Evolutionary conservation across 2,888 invertebrate species (phyloP), one percentile per base, ranked within the genome.

Genomic region (Sepiola atlantica): DNA sequence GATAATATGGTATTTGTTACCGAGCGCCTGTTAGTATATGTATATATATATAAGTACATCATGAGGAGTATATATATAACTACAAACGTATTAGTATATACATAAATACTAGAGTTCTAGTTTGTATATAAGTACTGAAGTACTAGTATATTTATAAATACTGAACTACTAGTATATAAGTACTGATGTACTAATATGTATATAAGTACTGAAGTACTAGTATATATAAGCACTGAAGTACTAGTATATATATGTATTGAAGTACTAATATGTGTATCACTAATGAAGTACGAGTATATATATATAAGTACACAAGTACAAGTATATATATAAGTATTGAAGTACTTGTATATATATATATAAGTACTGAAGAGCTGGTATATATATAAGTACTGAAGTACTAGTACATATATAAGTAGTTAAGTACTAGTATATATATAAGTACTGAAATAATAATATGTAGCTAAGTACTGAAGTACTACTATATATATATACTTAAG

Each of bases 101-200:
- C 24, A 77, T 77, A 77, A 21, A 24, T 77, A 77, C 24, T n/a
- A n/a, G n/a, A n/a, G n/a, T n/a, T n/a, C n/a, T n/a, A 77, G 24
- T 77, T 21, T 77, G 24, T 24, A 77, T 77, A 77, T 77, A 77
- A 21, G 24, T 77, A 77, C 18, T 21, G 18, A 77, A 21, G 18
- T 90, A 90, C 32, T n/a, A n/a, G 32, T 90, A 90, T 90, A 90
- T 90, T n/a, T 90, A 90, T 90, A 90, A n/a, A 18, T 90, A 90
- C 32, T n/a, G 10, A 90, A n/a, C 28, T 18, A 90, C 32, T n/a
- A n/a, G 32, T 90, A 90, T 90, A 90, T 12, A 90, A n/a, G 32
- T 90, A n/a, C 18, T n/a, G 28, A 90, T 24, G 77, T 77, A 77
- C 77, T 1, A 20, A 77, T 28, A n/a, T n/a, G n/a, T n/a, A n/a